Percentiles rank a stretch among this genome's conserved stretches.
phyloP scores from a whole-genome alignment of 2,888 invertebrate genomes.

The Ormyrus nitidulus region DNA sequence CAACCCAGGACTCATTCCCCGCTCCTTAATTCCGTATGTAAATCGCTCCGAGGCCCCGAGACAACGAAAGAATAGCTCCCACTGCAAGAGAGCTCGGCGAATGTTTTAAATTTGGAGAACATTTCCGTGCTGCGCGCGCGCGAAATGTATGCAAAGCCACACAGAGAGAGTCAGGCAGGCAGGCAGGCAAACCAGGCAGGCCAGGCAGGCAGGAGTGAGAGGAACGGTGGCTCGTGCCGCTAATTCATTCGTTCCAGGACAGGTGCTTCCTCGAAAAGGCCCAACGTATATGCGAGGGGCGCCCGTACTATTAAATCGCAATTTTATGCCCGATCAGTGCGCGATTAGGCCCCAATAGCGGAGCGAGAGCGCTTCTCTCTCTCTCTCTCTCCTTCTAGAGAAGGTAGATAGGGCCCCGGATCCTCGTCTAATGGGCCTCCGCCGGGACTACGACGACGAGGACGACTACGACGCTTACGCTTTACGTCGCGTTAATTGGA shows the following conservation, averaged over 20 bases:
- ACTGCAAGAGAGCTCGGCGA: no score
- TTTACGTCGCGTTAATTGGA: constrained; percentile 63
- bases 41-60: background rate
- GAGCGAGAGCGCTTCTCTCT: background rate
- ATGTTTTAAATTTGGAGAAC: no score
- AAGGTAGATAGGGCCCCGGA: constrained; percentile 30
- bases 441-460: no score
- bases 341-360: constrained; percentile 55
- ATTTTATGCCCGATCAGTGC: constrained; percentile 70
- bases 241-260: constrained; percentile 69
- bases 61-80: background rate
- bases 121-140: no score
- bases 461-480: constrained; percentile 38
- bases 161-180: no score
- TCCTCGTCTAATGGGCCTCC: constrained; percentile 30
- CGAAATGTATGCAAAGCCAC: no score
- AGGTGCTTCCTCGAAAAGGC: constrained; percentile 65
- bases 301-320: constrained; percentile 70
- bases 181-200: background rate
- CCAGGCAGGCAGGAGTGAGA: constrained; percentile 24
- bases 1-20: background rate
- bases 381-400: background rate
- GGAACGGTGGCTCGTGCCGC: constrained; percentile 59
- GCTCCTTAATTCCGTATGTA: constrained; percentile 18
- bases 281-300: constrained; percentile 48